Base-by-base conservation (phyloP, 1,140 invertebrate species). In the Helicoverpa zea region DNA sequence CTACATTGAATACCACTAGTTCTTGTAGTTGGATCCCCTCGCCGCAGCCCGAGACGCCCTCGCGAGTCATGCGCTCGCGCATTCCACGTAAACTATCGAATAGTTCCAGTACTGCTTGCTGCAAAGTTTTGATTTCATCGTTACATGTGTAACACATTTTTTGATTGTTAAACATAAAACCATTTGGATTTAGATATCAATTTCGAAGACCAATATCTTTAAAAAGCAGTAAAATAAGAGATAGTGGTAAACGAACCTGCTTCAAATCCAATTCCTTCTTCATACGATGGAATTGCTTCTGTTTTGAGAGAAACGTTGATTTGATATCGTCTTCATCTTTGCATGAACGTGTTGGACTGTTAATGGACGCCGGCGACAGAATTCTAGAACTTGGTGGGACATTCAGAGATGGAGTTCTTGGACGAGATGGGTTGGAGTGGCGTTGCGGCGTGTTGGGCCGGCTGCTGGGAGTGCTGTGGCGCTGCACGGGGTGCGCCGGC, bases 241-340 rank as follows among this genome's bases (percentile, higher is more conserved):
- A 56, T 9, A n/a, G 5, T 3, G 14, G 18, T 68, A 49, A 18
- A 43, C 2, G 14, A 51, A 94, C 93, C 86, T 94, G 93, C 86
- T 94, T 94, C 12, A 93, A 61, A 70, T 94, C 93, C 12, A 94
- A 82, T 79, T 94, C 92, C 61, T 90, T 94, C 81, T 94, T 94
- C 87, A 94, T 82, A 18, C 56, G 64, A 18, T 89, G 86, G 82
- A 92, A 94, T 81, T 91, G 87, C 73, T 87, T 86, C 51, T 91
- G 86, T 76, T 91, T 94, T 18, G 74, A 66, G 9, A 59, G 30
- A 75, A 87, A 94, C 3, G 78, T 29, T 3, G 83, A 74, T 82
- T 86, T 88, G 2, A 94, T 77, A 49, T 91, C 87, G n/a, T 88
- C 83, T 10, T 86, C 83, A 1, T 90, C 79, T 56, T 84, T 87